Evolutionary conservation across 2,113 vertebrate species (phyloP).

Genomic region (Chrysochloris asiatica): DNA sequence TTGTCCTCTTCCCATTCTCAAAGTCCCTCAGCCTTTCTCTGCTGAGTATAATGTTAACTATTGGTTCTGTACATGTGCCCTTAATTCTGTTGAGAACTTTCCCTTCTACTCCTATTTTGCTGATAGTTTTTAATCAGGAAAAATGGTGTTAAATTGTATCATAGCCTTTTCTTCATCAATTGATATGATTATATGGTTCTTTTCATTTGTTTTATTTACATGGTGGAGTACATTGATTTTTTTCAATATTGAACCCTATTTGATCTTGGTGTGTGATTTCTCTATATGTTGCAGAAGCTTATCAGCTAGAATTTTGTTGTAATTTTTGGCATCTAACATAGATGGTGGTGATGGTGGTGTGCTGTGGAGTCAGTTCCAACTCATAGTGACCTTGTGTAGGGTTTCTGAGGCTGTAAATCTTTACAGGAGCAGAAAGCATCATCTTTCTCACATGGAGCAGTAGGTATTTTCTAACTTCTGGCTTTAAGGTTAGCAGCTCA

Average conservation of each 20-base stretch:
- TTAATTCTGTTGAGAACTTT: not conserved
- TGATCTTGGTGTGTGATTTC: not conserved
- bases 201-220: not conserved
- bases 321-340: not conserved
- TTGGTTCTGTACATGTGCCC: not conserved
- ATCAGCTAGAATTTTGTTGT: not conserved
- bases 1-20: not conserved
- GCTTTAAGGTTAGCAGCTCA: too few relatives aligned
- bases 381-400: too few relatives aligned
- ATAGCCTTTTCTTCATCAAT: not conserved
- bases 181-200: not conserved
- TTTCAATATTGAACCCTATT: not conserved
- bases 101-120: not conserved
- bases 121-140: not conserved
- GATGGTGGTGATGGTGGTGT: too few relatives aligned
- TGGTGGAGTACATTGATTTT: not conserved
- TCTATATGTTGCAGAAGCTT: not conserved
- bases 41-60: not conserved
- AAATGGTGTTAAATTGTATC: not conserved
- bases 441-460: too few relatives aligned
- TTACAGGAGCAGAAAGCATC: too few relatives aligned
- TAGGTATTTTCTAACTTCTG: too few relatives aligned
- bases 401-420: too few relatives aligned
- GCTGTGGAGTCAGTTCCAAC: too few relatives aligned
- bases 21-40: not conserved